phyloP scores from a whole-genome alignment of 1,140 invertebrate genomes.

The Penaeus indicus region DNA sequence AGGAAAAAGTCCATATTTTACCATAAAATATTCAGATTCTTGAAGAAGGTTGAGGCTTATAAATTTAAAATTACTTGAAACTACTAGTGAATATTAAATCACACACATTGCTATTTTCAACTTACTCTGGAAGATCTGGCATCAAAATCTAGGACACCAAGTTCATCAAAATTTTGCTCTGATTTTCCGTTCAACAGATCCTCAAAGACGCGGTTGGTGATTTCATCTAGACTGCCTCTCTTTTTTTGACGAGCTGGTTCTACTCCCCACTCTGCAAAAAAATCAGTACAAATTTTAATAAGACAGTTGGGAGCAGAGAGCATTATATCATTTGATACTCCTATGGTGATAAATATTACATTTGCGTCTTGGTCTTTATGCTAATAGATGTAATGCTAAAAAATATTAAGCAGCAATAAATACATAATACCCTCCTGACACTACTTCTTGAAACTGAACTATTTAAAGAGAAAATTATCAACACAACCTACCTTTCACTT shows the following conservation, averaged over 20 bases:
- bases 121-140: conserved; percentile 73
- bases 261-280: conserved; percentile 57
- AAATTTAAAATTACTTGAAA: too few relatives aligned
- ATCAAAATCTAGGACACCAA: conserved; percentile 70
- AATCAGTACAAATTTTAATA: not conserved
- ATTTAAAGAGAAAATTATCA: not conserved
- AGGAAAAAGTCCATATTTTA: not conserved
- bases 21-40: conserved; percentile 74
- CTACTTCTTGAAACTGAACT: not conserved
- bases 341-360: too few relatives aligned
- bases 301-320: too few relatives aligned
- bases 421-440: too few relatives aligned
- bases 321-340: too few relatives aligned
- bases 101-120: conserved; percentile 1
- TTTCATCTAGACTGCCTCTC: conserved; percentile 77
- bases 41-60: not conserved
- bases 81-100: too few relatives aligned
- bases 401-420: too few relatives aligned
- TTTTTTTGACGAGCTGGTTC: conserved; percentile 43
- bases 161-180: conserved; percentile 73
- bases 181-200: conserved; percentile 81
- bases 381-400: too few relatives aligned
- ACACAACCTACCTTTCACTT: conserved; percentile 67
- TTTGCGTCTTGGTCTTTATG: too few relatives aligned
- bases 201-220: conserved; percentile 88